These are phyloP conservation scores for Monopterus albus DNA, from an alignment of 2,113 vertebrate genomes.

Conservation along the genomic window DNA sequence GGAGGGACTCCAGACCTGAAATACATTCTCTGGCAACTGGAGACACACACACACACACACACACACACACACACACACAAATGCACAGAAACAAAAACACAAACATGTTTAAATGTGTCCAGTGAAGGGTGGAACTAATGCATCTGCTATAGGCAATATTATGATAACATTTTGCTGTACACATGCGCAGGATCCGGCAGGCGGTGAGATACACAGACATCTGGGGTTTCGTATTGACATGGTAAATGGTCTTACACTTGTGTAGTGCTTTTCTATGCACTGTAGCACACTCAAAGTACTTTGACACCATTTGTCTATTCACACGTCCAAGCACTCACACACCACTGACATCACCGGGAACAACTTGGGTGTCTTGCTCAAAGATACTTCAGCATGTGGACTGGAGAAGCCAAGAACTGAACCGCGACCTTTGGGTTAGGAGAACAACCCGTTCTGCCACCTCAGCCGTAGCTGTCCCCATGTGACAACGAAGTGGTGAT, in stretches of 20 bases:
- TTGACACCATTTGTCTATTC: too few species aligned
- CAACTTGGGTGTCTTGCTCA: too few species aligned
- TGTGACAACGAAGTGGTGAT: not conserved
- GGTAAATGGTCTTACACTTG: too few species aligned
- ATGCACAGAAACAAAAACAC: not conserved
- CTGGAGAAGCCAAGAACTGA: too few species aligned
- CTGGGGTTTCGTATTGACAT: not conserved
- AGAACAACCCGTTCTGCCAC: too few species aligned
- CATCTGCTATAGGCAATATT: not conserved
- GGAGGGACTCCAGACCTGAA: constrained; percentile 34
- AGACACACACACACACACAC: constrained; percentile 43
- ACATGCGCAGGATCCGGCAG: not conserved
- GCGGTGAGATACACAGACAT: not conserved
- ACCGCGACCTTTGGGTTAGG: too few species aligned
- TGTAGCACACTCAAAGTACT: too few species aligned
- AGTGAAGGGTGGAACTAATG: not conserved
- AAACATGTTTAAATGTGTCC: not conserved
- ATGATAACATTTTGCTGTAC: not conserved
- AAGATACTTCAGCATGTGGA: too few species aligned
- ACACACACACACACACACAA: constrained; percentile 1
- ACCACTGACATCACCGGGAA: too few species aligned
- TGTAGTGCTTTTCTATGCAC: too few species aligned
- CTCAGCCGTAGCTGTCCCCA: too few species aligned
- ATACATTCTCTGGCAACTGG: constrained; percentile 23
- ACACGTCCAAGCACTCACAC: too few species aligned